Conservation (phyloP, 2,113 vertebrate species). For the Psilopsiagon aurifrons region DNA sequence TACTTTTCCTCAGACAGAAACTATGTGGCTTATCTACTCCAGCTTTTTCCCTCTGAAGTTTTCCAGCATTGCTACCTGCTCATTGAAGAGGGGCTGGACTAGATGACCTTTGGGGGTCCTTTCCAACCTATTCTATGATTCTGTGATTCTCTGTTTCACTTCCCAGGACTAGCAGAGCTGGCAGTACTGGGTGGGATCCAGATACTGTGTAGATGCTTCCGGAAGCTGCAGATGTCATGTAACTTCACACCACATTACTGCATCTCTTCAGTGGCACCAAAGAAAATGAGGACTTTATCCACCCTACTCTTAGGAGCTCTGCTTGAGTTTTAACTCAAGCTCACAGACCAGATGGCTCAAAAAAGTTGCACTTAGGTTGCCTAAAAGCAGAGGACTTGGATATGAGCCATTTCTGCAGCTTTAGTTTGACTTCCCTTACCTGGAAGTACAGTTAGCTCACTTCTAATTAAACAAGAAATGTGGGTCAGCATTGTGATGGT, state of each 20-base stretch:
- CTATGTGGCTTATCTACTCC: neutral
- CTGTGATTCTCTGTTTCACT: neutral
- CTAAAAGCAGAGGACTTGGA: neutral
- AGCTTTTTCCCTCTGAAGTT: neutral
- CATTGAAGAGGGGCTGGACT: neutral
- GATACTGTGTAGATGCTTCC: neutral
- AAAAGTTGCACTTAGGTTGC: neutral
- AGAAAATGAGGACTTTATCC: neutral
- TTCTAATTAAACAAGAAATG: conserved; percentile 1
- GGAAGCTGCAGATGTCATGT: neutral
- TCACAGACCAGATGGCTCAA: neutral
- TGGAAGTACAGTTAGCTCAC: neutral
- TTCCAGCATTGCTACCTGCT: neutral
- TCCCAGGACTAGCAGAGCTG: neutral
- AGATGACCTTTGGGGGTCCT: neutral
- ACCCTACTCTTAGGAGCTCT: neutral
- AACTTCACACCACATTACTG: too few relatives aligned
- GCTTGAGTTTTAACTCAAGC: neutral
- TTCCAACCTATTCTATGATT: neutral
- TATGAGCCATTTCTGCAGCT: neutral
- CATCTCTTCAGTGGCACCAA: neutral
- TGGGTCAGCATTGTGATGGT: neutral
- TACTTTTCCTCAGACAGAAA: neutral
- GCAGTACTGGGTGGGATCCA: accelerated
- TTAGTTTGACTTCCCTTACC: neutral